Conservation (phyloP, 2,113 vertebrate genomes). For the Puntigrus tetrazona region DNA sequence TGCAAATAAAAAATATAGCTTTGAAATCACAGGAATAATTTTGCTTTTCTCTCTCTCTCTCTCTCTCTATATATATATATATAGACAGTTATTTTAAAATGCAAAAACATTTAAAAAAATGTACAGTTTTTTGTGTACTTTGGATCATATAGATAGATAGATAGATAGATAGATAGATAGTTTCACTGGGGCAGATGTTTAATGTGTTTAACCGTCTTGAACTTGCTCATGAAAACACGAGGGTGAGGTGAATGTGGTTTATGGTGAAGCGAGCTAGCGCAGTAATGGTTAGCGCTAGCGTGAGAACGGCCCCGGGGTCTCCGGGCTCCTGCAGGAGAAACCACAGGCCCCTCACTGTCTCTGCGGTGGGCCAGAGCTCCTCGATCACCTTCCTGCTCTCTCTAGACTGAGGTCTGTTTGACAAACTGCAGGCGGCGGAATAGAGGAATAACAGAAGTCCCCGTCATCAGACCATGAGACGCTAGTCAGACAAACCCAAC, state of each 20-base stretch:
- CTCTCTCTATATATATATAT: too few relatives aligned
- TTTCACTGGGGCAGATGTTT: background rate
- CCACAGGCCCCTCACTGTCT: slow-evolving; percentile 75
- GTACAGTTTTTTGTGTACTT: too few relatives aligned
- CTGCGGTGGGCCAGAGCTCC: slow-evolving; percentile 16
- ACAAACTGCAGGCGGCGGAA: background rate
- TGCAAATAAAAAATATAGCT: too few relatives aligned
- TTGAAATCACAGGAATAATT: too few relatives aligned
- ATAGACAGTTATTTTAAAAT: too few relatives aligned
- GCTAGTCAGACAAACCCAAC: background rate
- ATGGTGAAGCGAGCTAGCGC: background rate
- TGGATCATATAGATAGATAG: background rate
- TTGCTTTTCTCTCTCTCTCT: too few relatives aligned
- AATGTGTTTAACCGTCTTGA: background rate
- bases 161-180: background rate
- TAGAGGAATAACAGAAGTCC: slow-evolving; percentile 10
- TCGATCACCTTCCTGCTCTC: slow-evolving; percentile 45
- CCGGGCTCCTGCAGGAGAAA: slow-evolving; percentile 57
- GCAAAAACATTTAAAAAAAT: too few relatives aligned
- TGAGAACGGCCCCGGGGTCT: slow-evolving; percentile 20
- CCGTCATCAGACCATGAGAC: background rate
- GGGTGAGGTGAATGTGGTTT: background rate
- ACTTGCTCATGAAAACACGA: slow-evolving; percentile 11
- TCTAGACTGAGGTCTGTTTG: slow-evolving; percentile 32
- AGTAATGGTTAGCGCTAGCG: slow-evolving; percentile 9